A percentile compares a stretch with the other conserved stretches of the same genome.
These are phyloP conservation scores for Tragelaphus oryx DNA, from an alignment of 2,797 vertebrate species.

Conservation along the genomic window DNA sequence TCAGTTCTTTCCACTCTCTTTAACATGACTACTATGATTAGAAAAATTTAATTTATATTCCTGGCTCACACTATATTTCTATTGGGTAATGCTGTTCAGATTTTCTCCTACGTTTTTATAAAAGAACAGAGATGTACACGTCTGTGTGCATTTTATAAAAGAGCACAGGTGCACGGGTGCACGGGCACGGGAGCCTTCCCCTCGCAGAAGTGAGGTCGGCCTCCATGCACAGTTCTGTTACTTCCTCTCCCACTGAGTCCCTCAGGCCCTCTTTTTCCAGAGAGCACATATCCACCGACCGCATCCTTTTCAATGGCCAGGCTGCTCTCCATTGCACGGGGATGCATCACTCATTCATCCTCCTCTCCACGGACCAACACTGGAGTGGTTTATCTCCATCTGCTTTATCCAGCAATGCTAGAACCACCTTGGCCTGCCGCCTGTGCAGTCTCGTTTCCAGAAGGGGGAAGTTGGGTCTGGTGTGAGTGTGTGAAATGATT, in stretches of 20 bases:
- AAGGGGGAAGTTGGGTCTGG: neutral
- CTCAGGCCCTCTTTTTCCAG: neutral
- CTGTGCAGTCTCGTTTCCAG: neutral
- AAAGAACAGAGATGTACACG: fast-evolving
- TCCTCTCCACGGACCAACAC: neutral
- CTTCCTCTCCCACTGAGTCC: neutral
- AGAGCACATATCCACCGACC: neutral
- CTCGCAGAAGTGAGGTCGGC: neutral
- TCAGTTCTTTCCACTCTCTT: neutral
- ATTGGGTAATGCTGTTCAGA: neutral
- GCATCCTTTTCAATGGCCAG: neutral
- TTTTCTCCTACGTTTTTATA: neutral
- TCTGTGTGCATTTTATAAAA: neutral
- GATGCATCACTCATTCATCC: neutral
- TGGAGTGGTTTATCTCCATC: neutral
- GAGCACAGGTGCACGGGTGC: fast-evolving
- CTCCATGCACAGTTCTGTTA: neutral
- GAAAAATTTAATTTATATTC: neutral
- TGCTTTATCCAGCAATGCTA: neutral
- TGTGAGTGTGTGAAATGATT: no score
- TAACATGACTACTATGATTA: neutral
- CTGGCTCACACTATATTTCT: neutral
- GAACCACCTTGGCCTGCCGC: neutral
- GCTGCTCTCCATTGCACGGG: neutral
- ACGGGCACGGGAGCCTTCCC: fast-evolving